These are phyloP conservation scores for Cheilosia scutellata DNA, from an alignment of 2,888 invertebrate species.

Conservation along the genomic window DNA sequence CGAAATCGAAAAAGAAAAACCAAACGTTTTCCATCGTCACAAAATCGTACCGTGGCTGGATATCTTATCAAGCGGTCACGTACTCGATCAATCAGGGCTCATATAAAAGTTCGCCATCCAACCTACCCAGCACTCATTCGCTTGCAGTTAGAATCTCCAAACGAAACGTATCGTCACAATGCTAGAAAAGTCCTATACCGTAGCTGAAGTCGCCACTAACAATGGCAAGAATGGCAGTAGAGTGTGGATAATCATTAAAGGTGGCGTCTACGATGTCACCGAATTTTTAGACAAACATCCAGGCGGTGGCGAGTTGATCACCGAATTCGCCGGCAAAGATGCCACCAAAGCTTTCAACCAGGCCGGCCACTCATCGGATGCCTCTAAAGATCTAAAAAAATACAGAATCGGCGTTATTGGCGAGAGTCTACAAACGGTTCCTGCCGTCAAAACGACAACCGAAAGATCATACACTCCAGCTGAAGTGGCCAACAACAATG, in stretches of 20 bases:
- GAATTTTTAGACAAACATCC: slow-evolving; percentile 89
- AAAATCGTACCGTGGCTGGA: not conserved
- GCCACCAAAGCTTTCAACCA: slow-evolving; percentile 88
- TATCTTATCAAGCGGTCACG: slow-evolving; percentile 11
- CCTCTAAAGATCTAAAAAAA: slow-evolving; percentile 85
- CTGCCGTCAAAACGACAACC: slow-evolving; percentile 8
- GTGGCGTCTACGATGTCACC: slow-evolving; percentile 89
- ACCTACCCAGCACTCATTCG: slow-evolving; percentile 21
- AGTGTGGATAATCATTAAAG: slow-evolving; percentile 88
- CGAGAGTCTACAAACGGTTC: slow-evolving; percentile 67
- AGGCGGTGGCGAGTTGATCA: slow-evolving; percentile 87
- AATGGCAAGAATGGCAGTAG: slow-evolving; percentile 86
- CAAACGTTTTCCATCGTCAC: not conserved
- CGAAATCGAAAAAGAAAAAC: not conserved
- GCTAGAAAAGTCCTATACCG: slow-evolving; percentile 79
- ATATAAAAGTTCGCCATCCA: slow-evolving; percentile 54
- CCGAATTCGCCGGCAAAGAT: slow-evolving; percentile 88
- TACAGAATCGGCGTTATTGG: slow-evolving; percentile 88
- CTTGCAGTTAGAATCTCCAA: slow-evolving; percentile 44
- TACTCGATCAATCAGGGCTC: not conserved
- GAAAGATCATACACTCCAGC: slow-evolving; percentile 82
- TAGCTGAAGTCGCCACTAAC: slow-evolving; percentile 86
- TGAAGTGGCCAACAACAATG: slow-evolving; percentile 87
- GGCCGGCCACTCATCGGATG: slow-evolving; percentile 89
- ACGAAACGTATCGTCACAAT: slow-evolving; percentile 12